Conservation (phyloP, 2,797 vertebrate genomes). For the Microcaecilia unicolor region DNA sequence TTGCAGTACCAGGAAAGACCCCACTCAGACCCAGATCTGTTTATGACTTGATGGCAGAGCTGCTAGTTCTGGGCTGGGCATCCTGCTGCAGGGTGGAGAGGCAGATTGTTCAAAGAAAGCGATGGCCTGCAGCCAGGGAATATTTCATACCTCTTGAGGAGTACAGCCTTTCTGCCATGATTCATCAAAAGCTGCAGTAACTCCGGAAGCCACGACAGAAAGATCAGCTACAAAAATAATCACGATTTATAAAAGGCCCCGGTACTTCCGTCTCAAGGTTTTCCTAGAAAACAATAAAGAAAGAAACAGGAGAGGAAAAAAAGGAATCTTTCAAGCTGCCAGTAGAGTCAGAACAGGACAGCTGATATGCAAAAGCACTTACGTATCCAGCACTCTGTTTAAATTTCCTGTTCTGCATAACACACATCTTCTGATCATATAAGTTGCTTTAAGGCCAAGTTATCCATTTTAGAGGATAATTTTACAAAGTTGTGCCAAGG, state of each 20-base stretch:
- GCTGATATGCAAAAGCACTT: no score
- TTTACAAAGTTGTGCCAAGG: no score
- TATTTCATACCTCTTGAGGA: constrained; percentile 33
- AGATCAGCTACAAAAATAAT: not conserved
- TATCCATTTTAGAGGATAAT: no score
- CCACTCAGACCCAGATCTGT: constrained; percentile 47
- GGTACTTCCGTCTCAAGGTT: no score
- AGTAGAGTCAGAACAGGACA: no score
- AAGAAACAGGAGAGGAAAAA: no score
- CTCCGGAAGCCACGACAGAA: not conserved
- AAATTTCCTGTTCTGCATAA: no score
- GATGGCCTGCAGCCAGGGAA: constrained; percentile 49
- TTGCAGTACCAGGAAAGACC: constrained; percentile 38
- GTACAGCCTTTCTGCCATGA: constrained; percentile 19
- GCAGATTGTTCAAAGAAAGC: constrained; percentile 43
- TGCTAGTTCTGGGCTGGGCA: constrained; percentile 63
- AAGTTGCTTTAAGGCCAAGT: no score
- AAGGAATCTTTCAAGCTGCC: no score
- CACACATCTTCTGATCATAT: no score
- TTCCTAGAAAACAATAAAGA: no score
- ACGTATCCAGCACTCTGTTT: no score
- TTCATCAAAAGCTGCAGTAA: constrained; percentile 7
- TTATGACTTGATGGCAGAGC: constrained; percentile 51
- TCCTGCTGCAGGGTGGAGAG: constrained; percentile 64
- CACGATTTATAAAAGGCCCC: not conserved